Conservation (phyloP, 2,797 vertebrate species). For the Sebastes vulpes region DNA sequence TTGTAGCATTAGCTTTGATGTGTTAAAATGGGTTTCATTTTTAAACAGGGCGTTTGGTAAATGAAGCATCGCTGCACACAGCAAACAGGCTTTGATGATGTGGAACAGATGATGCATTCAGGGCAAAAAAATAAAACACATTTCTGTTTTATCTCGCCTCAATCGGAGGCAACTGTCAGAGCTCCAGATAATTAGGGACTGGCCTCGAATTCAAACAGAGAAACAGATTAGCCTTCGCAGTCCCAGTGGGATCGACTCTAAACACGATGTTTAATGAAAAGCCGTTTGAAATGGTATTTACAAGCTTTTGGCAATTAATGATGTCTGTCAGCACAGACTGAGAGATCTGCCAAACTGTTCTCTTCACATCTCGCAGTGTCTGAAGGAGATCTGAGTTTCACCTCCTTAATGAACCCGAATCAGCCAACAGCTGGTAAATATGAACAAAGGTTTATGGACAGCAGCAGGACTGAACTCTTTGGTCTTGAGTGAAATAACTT, state of each 20-base stretch:
- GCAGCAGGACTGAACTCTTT: background rate
- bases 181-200: slow-evolving; percentile 32
- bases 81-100: slow-evolving; percentile 50
- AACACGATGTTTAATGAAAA: slow-evolving; percentile 4
- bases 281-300: background rate
- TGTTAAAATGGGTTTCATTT: slow-evolving; percentile 66
- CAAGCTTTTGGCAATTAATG: slow-evolving; percentile 1
- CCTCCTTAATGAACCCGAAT: background rate
- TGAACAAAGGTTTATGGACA: background rate
- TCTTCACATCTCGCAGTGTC: background rate
- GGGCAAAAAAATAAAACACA: slow-evolving; percentile 16
- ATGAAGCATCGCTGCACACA: slow-evolving; percentile 35
- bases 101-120: slow-evolving; percentile 36
- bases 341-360: background rate
- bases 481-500: background rate
- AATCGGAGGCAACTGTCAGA: slow-evolving; percentile 6
- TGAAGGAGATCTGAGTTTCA: background rate
- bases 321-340: background rate
- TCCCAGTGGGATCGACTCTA: background rate
- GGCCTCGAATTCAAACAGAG: slow-evolving; percentile 31
- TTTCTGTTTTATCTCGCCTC: slow-evolving; percentile 20
- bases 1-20: slow-evolving; percentile 68
- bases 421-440: background rate
- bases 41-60: slow-evolving; percentile 64
- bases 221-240: slow-evolving; percentile 5